Evolutionary conservation across 2,888 invertebrate genomes (phyloP).

Genomic region (Dyspetes luteomarginatus): DNA sequence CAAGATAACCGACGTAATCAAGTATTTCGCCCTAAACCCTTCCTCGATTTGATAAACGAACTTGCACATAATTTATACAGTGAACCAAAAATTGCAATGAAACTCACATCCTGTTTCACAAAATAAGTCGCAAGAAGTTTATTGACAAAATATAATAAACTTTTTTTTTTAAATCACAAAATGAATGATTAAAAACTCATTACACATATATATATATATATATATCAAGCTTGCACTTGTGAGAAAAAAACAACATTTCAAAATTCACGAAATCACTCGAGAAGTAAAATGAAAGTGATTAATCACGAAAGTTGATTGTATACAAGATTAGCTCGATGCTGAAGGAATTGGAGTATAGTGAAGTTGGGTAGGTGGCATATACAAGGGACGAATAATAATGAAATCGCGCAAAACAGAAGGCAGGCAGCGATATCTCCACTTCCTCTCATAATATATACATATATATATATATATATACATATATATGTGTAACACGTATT

Average conservation of each 20-base stretch:
- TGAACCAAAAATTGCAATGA: too few species aligned
- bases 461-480: conserved; percentile 9
- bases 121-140: too few species aligned
- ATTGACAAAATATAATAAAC: neutral
- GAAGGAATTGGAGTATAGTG: conserved; percentile 45
- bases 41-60: too few species aligned
- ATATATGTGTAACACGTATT: conserved; percentile 32
- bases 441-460: conserved; percentile 53
- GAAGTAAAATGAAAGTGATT: conserved; percentile 43
- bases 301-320: conserved; percentile 40
- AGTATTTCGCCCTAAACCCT: too few species aligned
- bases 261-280: neutral
- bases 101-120: too few species aligned
- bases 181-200: neutral
- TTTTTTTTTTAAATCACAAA: neutral
- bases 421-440: conserved; percentile 58
- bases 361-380: conserved; percentile 22
- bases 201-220: neutral
- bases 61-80: too few species aligned
- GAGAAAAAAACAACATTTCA: neutral
- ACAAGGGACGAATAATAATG: conserved; percentile 54
- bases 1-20: conserved; percentile 44
- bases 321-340: conserved; percentile 20
- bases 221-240: neutral
- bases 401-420: conserved; percentile 46